Evolutionary conservation across 2,113 vertebrate genomes (phyloP).

Genomic region (Oryzias woworae): DNA sequence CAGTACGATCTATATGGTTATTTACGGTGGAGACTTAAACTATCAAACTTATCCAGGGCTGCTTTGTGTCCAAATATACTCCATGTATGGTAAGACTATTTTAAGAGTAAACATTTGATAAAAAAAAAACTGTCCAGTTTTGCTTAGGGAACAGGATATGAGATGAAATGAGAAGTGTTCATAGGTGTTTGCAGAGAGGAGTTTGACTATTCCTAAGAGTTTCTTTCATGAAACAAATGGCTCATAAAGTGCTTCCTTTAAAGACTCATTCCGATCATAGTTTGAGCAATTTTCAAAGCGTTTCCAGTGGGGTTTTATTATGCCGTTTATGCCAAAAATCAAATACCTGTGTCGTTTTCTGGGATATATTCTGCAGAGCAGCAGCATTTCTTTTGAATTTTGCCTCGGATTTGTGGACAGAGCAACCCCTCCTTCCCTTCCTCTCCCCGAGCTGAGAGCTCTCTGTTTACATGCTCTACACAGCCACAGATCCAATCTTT

Average conservation of each 20-base stretch:
- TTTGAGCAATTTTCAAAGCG: too few relatives aligned
- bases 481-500: too few relatives aligned
- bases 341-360: too few relatives aligned
- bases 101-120: constrained; percentile 36
- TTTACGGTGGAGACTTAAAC: constrained; percentile 31
- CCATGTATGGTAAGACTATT: constrained; percentile 6
- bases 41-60: constrained; percentile 11
- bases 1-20: constrained; percentile 20
- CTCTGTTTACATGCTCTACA: too few relatives aligned
- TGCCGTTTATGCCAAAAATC: too few relatives aligned
- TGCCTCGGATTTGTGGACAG: too few relatives aligned
- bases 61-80: constrained; percentile 22
- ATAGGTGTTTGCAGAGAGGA: constrained; percentile 30
- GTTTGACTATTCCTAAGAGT: constrained; percentile 31
- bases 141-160: constrained; percentile 30
- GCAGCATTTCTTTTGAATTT: too few relatives aligned
- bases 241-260: constrained; percentile 18
- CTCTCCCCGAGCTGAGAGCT: too few relatives aligned
- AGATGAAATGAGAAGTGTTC: constrained; percentile 23
- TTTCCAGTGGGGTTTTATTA: too few relatives aligned
- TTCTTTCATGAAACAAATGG: constrained; percentile 32
- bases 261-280: not conserved
- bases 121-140: not conserved
- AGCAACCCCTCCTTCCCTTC: too few relatives aligned
- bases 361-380: too few relatives aligned